Base-by-base conservation (phyloP, 1,140 invertebrate genomes). In the Idris sp. region DNA sequence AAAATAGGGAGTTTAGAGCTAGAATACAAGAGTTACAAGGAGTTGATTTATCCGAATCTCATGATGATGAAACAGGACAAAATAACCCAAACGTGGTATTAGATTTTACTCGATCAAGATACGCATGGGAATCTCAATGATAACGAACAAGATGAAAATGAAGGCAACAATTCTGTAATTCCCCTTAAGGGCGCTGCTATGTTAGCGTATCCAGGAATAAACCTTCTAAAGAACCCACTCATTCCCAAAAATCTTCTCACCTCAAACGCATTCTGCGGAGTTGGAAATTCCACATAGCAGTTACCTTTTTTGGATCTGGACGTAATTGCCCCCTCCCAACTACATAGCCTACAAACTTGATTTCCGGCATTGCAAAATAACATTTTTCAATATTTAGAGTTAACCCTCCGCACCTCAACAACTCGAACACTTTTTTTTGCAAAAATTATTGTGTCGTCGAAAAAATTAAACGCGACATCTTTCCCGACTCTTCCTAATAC, bases 181-280 rank as follows among this genome's bases (percentile, higher is more conserved):
- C n/a, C n/a, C n/a, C n/a, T 31, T 15, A 58, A 13, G 0, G 40
- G 54, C 2, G 11, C 18, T 5, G 40, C 19, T 9, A 44, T 36
- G 5, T 25, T 22, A 2, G 40, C 26, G n/a, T 44, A 58, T 1
- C 28, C 28, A 2, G 40, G 28, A 2, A 58, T 44, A 13, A 58
- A 58, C n/a, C 30, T 8, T 8, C 54, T 44, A 10, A 58, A 59
- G 9, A 59, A 59, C 11, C 54, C 41, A 7, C 30, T 36, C 31
- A 59, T 36, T 1, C 54, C 54, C 11, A 59, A 40, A 9, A 38
- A 38, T 13, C 31, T 30, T 7, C 33, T 18, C 4, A 51, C 18
- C 7, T 51, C 33, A 35, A 51, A 51, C 19, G 35, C 35, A 19
- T 30, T 48, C 2, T 3, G 16, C 8, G 35, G 58, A 25, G 0